These are phyloP conservation scores for Aphelenchoides avenae DNA, from an alignment of 1,140 invertebrate species.

Conservation along the genomic window DNA sequence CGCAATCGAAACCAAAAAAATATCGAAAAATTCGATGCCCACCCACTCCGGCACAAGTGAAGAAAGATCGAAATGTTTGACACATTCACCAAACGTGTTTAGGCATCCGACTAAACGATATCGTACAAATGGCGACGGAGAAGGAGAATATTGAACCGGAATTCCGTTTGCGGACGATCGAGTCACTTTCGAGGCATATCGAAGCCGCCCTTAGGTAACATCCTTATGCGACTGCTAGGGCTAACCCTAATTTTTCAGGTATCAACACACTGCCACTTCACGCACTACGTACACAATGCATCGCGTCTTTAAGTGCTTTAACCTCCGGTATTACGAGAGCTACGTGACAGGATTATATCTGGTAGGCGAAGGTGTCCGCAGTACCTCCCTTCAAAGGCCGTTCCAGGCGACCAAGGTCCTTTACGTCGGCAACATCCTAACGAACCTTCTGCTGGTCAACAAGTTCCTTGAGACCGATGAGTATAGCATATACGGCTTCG, in stretches of 20 bases:
- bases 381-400: conserved; percentile 5
- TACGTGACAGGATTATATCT: conserved; percentile 59
- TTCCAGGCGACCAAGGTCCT: conserved; percentile 63
- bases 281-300: conserved; percentile 58
- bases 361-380: conserved; percentile 27
- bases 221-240: conserved; percentile 6
- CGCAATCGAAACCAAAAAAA: too few species aligned
- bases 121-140: conserved; percentile 59
- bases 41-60: too few species aligned
- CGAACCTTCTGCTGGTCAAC: conserved; percentile 63
- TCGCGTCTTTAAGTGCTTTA: conserved; percentile 59
- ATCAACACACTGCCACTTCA: conserved; percentile 59
- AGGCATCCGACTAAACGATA: conserved; percentile 59
- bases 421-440: conserved; percentile 62
- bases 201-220: conserved; percentile 51
- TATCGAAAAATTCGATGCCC: too few species aligned
- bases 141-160: conserved; percentile 59
- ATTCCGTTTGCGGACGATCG: conserved; percentile 57
- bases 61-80: conserved; percentile 8
- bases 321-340: conserved; percentile 57
- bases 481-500: conserved; percentile 60
- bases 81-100: conserved; percentile 8
- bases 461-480: conserved; percentile 63
- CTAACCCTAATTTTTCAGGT: conserved; percentile 26
- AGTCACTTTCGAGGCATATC: conserved; percentile 55